Conservation (phyloP, 2,888 invertebrate species). For the Drosophila anomalata region DNA sequence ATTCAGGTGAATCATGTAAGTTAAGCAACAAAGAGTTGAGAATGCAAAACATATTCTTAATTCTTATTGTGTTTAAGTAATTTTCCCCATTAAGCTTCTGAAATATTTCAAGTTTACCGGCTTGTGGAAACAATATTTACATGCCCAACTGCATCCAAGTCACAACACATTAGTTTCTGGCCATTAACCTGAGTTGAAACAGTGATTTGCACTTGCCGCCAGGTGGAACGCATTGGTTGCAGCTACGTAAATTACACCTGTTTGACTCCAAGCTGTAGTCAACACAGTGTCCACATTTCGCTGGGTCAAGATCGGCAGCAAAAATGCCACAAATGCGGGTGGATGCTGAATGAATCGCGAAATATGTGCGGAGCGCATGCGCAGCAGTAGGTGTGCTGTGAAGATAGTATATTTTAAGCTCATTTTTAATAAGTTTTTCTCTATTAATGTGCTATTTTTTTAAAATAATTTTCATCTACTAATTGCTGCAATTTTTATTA, state of each 20-base stretch:
- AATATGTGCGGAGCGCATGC: slow-evolving; percentile 30
- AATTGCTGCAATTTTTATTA: not conserved
- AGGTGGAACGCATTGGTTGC: slow-evolving; percentile 25
- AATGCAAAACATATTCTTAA: not conserved
- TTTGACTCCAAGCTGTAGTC: slow-evolving; percentile 1
- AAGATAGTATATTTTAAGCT: not conserved
- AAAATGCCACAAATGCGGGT: slow-evolving; percentile 44
- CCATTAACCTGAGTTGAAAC: slow-evolving; percentile 7
- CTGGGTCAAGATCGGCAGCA: slow-evolving; percentile 68
- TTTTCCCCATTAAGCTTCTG: not conserved
- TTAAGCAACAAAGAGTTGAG: no score
- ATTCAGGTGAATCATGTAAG: not conserved
- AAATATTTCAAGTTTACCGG: slow-evolving; percentile 1
- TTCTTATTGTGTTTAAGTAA: not conserved
- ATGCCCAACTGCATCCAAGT: not conserved
- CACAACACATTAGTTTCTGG: slow-evolving; percentile 12
- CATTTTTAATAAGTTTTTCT: not conserved
- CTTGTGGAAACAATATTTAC: slow-evolving; percentile 1
- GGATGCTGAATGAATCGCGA: slow-evolving; percentile 13
- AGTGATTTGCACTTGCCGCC: slow-evolving; percentile 1
- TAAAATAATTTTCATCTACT: not conserved
- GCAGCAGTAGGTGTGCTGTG: not conserved
- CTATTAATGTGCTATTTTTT: not conserved
- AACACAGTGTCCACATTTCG: slow-evolving; percentile 64
- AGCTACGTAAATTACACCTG: slow-evolving; percentile 11